phyloP scores from a whole-genome alignment of 2,888 invertebrate genomes.

The Dioctria rufipes region DNA sequence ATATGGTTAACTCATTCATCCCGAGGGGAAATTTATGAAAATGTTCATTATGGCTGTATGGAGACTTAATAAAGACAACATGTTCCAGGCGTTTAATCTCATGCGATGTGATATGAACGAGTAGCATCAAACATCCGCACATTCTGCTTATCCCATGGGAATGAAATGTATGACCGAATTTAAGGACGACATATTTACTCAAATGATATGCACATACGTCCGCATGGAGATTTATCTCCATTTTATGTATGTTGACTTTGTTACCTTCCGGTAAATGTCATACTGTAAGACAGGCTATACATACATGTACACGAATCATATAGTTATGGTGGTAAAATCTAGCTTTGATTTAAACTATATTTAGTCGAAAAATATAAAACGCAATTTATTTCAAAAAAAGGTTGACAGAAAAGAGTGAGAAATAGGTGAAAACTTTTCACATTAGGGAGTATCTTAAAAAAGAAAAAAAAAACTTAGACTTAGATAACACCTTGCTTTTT shows the following conservation, averaged over 20 bases:
- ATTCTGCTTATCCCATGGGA: constrained; percentile 31
- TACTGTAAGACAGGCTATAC: no score
- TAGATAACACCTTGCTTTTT: no score
- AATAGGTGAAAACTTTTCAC: no score
- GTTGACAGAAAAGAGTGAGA: no score
- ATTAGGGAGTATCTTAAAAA: no score
- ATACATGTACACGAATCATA: no score
- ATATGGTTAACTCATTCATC: constrained; percentile 39
- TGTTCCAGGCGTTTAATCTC: constrained; percentile 49
- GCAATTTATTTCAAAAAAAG: constrained; percentile 12
- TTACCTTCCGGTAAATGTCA: no score
- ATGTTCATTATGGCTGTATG: constrained; percentile 47
- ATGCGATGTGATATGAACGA: constrained; percentile 10
- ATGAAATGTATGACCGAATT: constrained; percentile 47
- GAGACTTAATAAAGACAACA: constrained; percentile 49
- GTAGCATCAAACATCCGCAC: constrained; percentile 39
- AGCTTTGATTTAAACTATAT: constrained; percentile 35
- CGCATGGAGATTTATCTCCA: constrained; percentile 42
- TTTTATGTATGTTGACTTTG: constrained; percentile 12
- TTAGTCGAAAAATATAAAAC: constrained; percentile 1
- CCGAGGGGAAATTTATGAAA: constrained; percentile 45
- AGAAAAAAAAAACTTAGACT: no score
- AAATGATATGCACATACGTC: constrained; percentile 39
- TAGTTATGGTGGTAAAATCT: not conserved
- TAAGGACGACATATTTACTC: constrained; percentile 45